These are phyloP conservation scores for Cranoglanis bouderius DNA, from an alignment of 2,113 vertebrate species.

Conservation along the genomic window DNA sequence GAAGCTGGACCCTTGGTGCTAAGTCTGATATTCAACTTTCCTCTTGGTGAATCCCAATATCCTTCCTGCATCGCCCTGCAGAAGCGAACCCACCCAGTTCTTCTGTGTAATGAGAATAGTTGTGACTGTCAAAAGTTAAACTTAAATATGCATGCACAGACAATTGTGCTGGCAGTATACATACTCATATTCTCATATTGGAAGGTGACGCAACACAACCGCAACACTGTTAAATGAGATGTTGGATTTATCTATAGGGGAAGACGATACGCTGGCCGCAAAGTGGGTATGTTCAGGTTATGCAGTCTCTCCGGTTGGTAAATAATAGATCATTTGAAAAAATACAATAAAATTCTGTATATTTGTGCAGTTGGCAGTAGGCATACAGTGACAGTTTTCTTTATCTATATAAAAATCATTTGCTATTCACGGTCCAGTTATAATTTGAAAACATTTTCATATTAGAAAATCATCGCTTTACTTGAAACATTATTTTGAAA, in stretches of 20 bases:
- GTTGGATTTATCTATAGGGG: neutral
- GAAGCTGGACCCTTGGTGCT: slow-evolving; percentile 2
- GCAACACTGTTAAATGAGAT: neutral
- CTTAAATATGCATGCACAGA: neutral
- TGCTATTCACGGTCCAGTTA: neutral
- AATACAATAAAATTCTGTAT: neutral
- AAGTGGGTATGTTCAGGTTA: neutral
- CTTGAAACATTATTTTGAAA: no score
- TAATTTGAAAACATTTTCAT: neutral
- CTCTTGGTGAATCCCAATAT: neutral
- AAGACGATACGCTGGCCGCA: neutral
- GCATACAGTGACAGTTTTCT: neutral
- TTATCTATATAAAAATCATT: neutral
- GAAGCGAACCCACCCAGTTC: neutral
- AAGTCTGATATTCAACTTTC: neutral
- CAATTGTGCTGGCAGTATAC: neutral
- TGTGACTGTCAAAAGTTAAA: neutral
- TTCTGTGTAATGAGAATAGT: neutral
- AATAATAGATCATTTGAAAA: neutral
- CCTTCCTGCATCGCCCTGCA: neutral
- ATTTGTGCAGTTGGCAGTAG: neutral
- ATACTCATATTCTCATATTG: neutral
- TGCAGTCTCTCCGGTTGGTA: neutral
- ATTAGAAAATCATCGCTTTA: neutral
- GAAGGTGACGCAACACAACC: neutral